Base-by-base conservation (phyloP, 2,113 vertebrate species). In the Chunga burmeisteri region DNA sequence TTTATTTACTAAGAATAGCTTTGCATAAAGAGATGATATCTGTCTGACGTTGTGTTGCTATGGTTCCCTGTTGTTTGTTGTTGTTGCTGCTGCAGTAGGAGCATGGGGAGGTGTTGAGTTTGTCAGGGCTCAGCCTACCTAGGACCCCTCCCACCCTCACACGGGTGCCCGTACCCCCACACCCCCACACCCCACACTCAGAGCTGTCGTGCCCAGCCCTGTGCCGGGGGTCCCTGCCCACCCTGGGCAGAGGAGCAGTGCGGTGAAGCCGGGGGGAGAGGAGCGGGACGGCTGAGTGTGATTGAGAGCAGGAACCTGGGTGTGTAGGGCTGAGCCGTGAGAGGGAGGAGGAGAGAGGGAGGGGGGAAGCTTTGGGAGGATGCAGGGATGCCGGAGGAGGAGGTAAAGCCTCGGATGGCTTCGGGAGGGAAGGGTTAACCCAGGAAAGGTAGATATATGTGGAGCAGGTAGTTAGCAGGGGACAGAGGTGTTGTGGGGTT, bases 121-220 rank as follows among this genome's bases (percentile, higher is more conserved):
- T 81, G 36, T 21, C 40, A 7, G 86, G 72, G n/a, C 75, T 95
- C 65, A 53, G 67, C 20, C 40, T 79, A 11, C 19, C 42, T 26
- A 11, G n/a, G 25, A 61, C 16, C 26, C 55, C 44, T 78, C 12
- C 47, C 26, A 50, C 4, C 6, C 7, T 0, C 11, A 20, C 44
- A 11, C 0, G 0, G 6, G 2, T 10, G 7, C 30, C n/a, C 32
- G 16, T 11, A 29, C 17, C 13, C 42, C 23, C 8, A 9, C 10
- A 49, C 1, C 2, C 23, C 40, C 21, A 9, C 11, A 29, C 4
- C 23, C 29, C 7, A 3, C 1, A 0, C 13, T 55, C 38, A 7
- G 40, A 53, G 30, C 77, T 7, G 1, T 3, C 0, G 3, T 46
- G 56, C 25, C 49, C 4, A 1, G 23, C 29, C 10, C 15, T n/a